A percentile compares a stretch with the other conserved stretches of the same genome.
phyloP scores from a whole-genome alignment of 2,888 invertebrate species.

The Saturnia japonica region DNA sequence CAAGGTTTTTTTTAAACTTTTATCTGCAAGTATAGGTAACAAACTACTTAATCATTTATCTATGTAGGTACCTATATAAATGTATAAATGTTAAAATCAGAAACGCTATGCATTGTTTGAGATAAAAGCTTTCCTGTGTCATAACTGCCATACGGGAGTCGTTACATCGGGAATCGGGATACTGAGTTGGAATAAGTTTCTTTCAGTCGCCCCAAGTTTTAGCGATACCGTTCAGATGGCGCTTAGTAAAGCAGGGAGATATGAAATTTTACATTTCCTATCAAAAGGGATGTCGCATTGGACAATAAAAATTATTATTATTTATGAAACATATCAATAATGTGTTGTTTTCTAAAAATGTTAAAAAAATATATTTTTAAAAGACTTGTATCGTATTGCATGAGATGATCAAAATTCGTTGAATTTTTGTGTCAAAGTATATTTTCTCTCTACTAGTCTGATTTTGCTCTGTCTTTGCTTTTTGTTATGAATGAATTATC shows the following conservation, averaged over 20 bases:
- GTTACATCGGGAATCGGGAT: slow-evolving; percentile 45
- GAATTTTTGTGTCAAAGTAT: too few relatives aligned
- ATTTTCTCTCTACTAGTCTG: too few relatives aligned
- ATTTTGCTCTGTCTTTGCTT: too few relatives aligned
- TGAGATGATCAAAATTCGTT: too few relatives aligned
- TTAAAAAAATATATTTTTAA: too few relatives aligned
- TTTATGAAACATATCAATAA: too few relatives aligned
- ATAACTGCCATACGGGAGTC: slow-evolving; percentile 45
- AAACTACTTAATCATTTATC: too few relatives aligned
- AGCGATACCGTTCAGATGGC: slow-evolving; percentile 12
- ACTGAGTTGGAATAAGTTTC: slow-evolving; percentile 40
- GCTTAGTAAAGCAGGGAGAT: slow-evolving; percentile 4
- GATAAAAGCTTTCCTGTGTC: slow-evolving; percentile 68
- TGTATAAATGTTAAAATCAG: slow-evolving; percentile 22
- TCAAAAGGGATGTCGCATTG: background rate
- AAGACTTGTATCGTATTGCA: too few relatives aligned
- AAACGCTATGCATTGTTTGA: slow-evolving; percentile 38
- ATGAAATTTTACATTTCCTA: background rate
- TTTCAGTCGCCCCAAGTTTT: slow-evolving; percentile 10
- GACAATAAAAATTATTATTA: background rate
- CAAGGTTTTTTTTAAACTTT: too few relatives aligned
- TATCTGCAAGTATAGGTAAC: background rate
- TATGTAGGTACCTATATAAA: slow-evolving; percentile 2
- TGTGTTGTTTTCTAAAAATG: background rate
- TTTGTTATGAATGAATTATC: too few relatives aligned